Conservation (phyloP, 1,140 invertebrate species). For the Drosophila leontia region DNA sequence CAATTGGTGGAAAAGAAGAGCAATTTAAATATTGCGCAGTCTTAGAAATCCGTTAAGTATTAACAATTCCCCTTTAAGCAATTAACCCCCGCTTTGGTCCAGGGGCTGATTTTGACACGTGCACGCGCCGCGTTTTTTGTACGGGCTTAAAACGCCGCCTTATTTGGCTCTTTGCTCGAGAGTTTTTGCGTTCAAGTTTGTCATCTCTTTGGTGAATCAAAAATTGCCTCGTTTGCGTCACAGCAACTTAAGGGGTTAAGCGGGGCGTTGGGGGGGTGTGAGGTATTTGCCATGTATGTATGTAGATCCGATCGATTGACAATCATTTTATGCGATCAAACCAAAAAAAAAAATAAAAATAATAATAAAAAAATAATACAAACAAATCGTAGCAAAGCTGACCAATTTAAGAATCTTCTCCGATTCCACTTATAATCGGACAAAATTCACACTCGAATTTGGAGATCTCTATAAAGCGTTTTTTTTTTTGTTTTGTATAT, state of each 20-base stretch:
- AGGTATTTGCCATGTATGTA: conserved; percentile 34
- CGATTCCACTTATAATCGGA: conserved; percentile 49
- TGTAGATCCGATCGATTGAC: conserved; percentile 54
- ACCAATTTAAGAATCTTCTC: conserved; percentile 64
- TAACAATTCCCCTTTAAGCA: background rate
- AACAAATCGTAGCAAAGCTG: conserved; percentile 45
- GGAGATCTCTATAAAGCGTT: conserved; percentile 28
- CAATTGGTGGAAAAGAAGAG: conserved; percentile 8
- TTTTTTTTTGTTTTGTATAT: conserved; percentile 14
- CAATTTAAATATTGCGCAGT: conserved; percentile 32
- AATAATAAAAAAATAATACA: background rate
- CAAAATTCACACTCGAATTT: conserved; percentile 55
- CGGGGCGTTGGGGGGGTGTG: background rate
- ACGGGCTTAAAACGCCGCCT: conserved; percentile 60
- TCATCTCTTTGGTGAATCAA: conserved; percentile 35
- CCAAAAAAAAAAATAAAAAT: conserved; percentile 16
- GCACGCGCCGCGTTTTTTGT: conserved; percentile 59
- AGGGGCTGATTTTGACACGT: conserved; percentile 54
- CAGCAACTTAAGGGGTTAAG: conserved; percentile 18
- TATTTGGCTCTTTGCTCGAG: conserved; percentile 56
- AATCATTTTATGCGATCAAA: conserved; percentile 50
- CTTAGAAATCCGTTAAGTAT: conserved; percentile 13
- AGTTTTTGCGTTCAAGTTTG: conserved; percentile 18
- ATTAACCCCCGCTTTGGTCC: background rate
- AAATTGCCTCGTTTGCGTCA: conserved; percentile 52